A percentile compares a stretch with the other conserved stretches of the same genome.
These are phyloP conservation scores for Copidosoma aretas DNA, from an alignment of 2,888 invertebrate species.

Conservation along the genomic window DNA sequence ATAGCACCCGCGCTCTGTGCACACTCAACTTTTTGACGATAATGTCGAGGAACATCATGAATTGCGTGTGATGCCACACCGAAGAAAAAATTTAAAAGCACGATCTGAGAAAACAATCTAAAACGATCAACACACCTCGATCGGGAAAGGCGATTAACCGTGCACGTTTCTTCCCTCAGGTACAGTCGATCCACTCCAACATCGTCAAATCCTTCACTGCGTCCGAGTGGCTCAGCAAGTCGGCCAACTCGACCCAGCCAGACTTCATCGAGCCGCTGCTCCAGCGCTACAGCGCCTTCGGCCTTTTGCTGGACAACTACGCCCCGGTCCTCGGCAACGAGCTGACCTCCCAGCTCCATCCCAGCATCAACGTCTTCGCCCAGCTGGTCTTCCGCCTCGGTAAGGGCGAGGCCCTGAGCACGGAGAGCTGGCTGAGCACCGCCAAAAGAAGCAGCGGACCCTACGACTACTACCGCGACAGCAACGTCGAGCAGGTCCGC, in stretches of 20 bases:
- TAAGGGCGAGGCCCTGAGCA: constrained; percentile 59
- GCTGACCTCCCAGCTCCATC: constrained; percentile 66
- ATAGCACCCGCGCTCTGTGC: too few relatives aligned
- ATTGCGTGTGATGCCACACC: too few relatives aligned
- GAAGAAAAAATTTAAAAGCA: too few relatives aligned
- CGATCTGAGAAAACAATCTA: too few relatives aligned
- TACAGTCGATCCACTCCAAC: constrained; percentile 69
- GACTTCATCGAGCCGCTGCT: constrained; percentile 66
- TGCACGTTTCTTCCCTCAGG: constrained; percentile 40
- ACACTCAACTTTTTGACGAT: too few relatives aligned
- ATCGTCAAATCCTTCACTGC: constrained; percentile 68
- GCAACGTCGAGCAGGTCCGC: constrained; percentile 80
- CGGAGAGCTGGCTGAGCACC: not conserved
- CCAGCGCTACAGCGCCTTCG: constrained; percentile 69
- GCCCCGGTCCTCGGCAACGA: constrained; percentile 66
- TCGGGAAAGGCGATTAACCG: not conserved
- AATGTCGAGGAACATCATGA: too few relatives aligned
- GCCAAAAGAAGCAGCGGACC: constrained; percentile 39
- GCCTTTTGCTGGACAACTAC: constrained; percentile 65
- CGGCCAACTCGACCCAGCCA: constrained; percentile 30
- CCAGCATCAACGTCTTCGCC: constrained; percentile 68
- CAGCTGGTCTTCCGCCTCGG: constrained; percentile 64
- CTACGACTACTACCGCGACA: constrained; percentile 82
- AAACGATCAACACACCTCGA: too few relatives aligned
- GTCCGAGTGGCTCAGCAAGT: constrained; percentile 65